Conservation (phyloP, 2,113 vertebrate genomes). For the Setophaga petechia region DNA sequence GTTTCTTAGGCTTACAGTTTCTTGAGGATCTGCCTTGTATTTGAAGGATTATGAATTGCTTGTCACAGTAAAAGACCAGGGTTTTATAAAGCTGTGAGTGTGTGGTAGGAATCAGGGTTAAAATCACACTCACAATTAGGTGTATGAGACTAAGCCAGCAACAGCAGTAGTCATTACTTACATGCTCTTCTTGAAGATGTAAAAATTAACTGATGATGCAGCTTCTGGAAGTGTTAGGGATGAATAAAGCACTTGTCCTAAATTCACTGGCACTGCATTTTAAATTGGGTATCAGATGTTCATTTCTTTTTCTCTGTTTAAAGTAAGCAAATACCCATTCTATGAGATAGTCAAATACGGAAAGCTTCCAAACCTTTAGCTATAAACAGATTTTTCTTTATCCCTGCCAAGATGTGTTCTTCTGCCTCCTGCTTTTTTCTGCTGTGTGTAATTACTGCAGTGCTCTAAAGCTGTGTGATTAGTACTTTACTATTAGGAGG, state of each 20-base stretch:
- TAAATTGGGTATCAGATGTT: neutral
- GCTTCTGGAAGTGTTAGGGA: neutral
- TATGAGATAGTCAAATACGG: neutral
- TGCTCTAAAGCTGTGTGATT: neutral
- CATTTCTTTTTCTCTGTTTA: conserved; percentile 2
- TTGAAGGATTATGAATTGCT: neutral
- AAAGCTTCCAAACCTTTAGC: neutral
- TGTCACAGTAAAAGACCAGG: neutral
- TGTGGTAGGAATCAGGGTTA: neutral
- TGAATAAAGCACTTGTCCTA: neutral
- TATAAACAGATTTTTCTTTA: neutral
- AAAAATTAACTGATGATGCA: neutral
- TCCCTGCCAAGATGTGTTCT: neutral
- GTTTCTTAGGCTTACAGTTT: neutral
- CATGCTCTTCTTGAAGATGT: neutral
- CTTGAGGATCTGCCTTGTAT: neutral
- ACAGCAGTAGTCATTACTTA: neutral
- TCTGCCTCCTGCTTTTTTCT: neutral
- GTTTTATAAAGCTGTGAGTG: neutral
- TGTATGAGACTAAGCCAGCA: neutral
- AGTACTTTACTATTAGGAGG: neutral
- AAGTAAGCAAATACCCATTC: neutral
- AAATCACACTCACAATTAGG: neutral
- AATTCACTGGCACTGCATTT: neutral
- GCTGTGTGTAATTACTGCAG: neutral